Percentiles rank a stretch among this genome's conserved stretches.
phyloP scores from a whole-genome alignment of 92 coral and sea anemone genomes.

The Meandrina meandrites region DNA sequence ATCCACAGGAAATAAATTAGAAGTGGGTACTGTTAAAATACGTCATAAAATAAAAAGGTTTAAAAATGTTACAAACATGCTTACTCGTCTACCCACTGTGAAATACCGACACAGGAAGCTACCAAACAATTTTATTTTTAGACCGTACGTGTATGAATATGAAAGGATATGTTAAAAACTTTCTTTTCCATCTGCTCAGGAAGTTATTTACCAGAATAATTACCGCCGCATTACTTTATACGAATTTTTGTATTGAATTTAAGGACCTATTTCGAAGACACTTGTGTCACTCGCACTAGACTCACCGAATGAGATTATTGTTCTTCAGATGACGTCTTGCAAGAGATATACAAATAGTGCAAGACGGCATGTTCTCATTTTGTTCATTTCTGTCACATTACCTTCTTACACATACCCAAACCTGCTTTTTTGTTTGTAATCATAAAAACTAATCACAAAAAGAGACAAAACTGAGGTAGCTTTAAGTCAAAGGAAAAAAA shows the following conservation, averaged over 20 bases:
- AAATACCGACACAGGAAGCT: conserved; percentile 25
- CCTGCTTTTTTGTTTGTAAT: not conserved
- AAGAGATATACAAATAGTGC: not conserved
- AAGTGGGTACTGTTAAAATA: conserved; percentile 64
- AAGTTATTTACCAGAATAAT: conserved; percentile 11
- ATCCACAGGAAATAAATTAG: conserved; percentile 64
- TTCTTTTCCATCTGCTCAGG: not conserved
- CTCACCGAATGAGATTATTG: not conserved
- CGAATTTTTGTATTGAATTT: not conserved
- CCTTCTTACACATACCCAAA: not conserved
- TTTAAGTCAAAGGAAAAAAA: not conserved
- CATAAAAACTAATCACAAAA: not conserved
- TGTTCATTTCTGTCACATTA: not conserved
- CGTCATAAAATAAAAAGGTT: conserved; percentile 44
- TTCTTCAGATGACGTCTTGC: not conserved
- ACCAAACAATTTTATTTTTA: not conserved
- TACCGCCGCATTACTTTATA: not conserved
- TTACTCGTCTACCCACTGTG: conserved; percentile 34
- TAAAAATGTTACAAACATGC: conserved; percentile 36
- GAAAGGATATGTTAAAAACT: conserved; percentile 22
- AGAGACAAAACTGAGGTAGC: not conserved
- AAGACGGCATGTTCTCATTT: not conserved
- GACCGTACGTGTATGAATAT: conserved; percentile 24
- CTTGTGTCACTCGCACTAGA: conserved; percentile 2
- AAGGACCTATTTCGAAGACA: not conserved